A percentile compares a stretch with the other conserved stretches of the same genome.
Conservation (phyloP, 2,888 invertebrate species). For the Artemia sinica region DNA sequence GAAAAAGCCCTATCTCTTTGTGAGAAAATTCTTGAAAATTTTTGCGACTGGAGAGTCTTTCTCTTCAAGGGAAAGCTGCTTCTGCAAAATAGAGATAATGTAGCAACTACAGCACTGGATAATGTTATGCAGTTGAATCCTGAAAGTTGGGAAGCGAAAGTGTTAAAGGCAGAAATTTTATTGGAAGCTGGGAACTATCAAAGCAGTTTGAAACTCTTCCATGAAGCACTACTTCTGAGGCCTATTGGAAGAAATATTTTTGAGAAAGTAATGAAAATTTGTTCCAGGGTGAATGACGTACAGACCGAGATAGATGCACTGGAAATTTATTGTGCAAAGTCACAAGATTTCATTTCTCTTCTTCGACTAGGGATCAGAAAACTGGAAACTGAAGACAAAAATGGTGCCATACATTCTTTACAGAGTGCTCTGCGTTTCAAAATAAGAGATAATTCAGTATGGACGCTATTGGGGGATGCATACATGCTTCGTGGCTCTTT, state of each 20-base stretch:
- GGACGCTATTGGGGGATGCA: not conserved
- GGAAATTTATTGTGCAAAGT: not conserved
- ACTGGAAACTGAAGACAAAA: not conserved
- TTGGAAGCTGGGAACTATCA: not conserved
- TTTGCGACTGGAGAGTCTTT: not conserved
- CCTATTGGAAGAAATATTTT: not conserved
- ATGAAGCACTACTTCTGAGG: not conserved
- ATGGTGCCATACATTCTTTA: too few relatives aligned
- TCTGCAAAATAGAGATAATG: too few relatives aligned
- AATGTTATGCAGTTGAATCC: not conserved
- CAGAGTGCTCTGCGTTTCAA: not conserved
- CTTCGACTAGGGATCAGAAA: not conserved
- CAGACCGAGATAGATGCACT: not conserved
- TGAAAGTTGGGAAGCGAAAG: not conserved
- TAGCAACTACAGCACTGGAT: too few relatives aligned
- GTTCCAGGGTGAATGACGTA: not conserved
- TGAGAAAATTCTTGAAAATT: not conserved
- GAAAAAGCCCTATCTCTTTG: slow-evolving; percentile 2
- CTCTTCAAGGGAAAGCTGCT: not conserved
- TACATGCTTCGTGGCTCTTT: slow-evolving; percentile 2
- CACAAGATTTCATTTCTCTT: not conserved
- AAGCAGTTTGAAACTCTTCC: not conserved
- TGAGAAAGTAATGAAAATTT: not conserved
- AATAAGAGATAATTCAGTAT: not conserved
- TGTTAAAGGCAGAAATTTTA: not conserved